Base-by-base conservation (phyloP, 2,888 invertebrate species). In the Callimorpha dominula region DNA sequence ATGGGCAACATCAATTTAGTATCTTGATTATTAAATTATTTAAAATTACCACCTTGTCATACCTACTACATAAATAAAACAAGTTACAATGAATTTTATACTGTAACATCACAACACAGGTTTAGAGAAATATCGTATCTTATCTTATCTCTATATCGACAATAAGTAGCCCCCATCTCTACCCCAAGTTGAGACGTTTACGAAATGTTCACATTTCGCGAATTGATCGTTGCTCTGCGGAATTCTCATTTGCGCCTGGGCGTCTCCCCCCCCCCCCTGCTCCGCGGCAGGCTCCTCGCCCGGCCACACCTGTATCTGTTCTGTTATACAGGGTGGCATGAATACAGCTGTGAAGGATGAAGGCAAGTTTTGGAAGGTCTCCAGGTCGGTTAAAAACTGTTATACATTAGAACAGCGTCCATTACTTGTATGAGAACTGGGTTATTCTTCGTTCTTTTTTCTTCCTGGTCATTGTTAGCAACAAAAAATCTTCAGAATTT, bases 181-280 rank as follows among this genome's bases (percentile, higher is more conserved):
- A 72, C 14, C 15, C 31, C 78, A 95, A 95, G 95, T 95, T 95
- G 95, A 95, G 95, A 95, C 95, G 95, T 95, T 95, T 93, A 90
- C 95, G 95, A 94, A 95, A 95, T 95, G 95, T 95, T 90, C 89
- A 95, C 94, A 94, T 95, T 95, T 95, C 92, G 88, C 92, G 94
- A 94, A 95, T 94, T 94, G 95, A 94, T 94, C 94, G 93, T 90
- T 89, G 90, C 89, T 86, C 92, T 90, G 90, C 88, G 95, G 95
- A 95, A 95, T 94, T 95, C 94, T 94, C 95, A 95, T 94, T 94
- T 95, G 87, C 89, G 88, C 90, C 87, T 84, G 42, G 70, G 43
- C 43, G 12, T 69, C 52, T 11, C 73, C 60, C 71, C 42, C 64
- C 64, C 65, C 69, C 74, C 70, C 78, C 42, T 63, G 52, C 75